phyloP scores from a whole-genome alignment of 2,797 vertebrate genomes.

The Agapornis canus region DNA sequence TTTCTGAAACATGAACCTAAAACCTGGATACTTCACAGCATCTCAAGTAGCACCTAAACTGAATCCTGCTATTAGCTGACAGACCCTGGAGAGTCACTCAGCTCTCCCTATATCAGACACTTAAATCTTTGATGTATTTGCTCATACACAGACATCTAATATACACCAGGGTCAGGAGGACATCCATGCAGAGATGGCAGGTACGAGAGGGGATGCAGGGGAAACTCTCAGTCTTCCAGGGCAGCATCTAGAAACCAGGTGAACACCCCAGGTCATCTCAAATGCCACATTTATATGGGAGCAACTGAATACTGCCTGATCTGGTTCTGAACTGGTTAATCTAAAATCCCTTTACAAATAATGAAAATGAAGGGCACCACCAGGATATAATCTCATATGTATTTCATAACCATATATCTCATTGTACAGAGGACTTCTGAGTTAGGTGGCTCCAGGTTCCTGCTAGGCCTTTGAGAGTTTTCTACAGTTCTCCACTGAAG shows the following conservation, averaged over 20 bases:
- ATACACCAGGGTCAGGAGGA: background rate
- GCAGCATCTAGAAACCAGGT: background rate
- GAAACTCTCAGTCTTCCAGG: background rate
- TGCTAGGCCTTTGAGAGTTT: background rate
- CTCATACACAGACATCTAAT: background rate
- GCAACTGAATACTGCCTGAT: background rate
- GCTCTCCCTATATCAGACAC: background rate
- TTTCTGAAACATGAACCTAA: background rate
- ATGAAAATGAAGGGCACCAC: background rate
- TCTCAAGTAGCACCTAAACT: background rate
- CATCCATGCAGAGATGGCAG: background rate
- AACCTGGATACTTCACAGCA: background rate
- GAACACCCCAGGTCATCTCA: background rate
- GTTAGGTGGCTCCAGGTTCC: background rate
- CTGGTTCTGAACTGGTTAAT: background rate
- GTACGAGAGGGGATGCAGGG: background rate
- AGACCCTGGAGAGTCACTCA: background rate
- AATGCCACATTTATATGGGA: background rate
- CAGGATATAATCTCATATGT: background rate
- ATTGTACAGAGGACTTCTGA: background rate
- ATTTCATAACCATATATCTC: background rate
- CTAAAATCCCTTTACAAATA: background rate
- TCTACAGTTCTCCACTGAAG: background rate
- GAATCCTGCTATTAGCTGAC: background rate
- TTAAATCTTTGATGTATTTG: background rate